A percentile compares a stretch with the other conserved stretches of the same genome.
These are phyloP conservation scores for Ophion obscuratus DNA, from an alignment of 2,888 invertebrate species.

Conservation along the genomic window DNA sequence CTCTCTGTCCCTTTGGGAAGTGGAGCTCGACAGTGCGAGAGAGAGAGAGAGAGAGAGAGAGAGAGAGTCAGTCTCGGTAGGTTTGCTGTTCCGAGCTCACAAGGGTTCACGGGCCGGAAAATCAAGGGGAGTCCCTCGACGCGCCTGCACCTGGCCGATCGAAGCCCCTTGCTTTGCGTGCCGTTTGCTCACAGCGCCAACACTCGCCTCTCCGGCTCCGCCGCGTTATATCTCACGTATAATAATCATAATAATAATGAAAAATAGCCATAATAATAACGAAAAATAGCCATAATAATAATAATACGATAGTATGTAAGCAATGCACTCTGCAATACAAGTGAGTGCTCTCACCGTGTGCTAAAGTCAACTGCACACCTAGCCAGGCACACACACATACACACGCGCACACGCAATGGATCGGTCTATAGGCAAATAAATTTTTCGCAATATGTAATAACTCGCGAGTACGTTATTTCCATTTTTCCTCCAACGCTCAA, in stretches of 20 bases:
- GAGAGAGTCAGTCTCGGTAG: slow-evolving; percentile 33
- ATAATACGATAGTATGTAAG: slow-evolving; percentile 50
- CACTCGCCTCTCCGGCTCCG: slow-evolving; percentile 51
- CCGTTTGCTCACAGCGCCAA: slow-evolving; percentile 52
- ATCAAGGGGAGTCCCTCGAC: slow-evolving; percentile 79
- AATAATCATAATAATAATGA: slow-evolving; percentile 30
- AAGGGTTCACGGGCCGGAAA: slow-evolving; percentile 77
- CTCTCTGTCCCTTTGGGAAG: slow-evolving; percentile 22
- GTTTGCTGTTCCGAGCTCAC: slow-evolving; percentile 53
- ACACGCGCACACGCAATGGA: not conserved
- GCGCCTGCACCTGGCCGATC: slow-evolving; percentile 77
- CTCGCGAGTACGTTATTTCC: slow-evolving; percentile 6
- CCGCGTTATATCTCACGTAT: slow-evolving; percentile 47
- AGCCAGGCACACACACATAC: not conserved
- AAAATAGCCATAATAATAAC: slow-evolving; percentile 8
- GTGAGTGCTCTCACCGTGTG: slow-evolving; percentile 32
- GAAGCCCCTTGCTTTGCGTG: slow-evolving; percentile 68
- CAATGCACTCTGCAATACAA: slow-evolving; percentile 25
- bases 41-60: slow-evolving; percentile 39
- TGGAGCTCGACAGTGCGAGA: slow-evolving; percentile 21
- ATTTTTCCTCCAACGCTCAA: slow-evolving; percentile 1
- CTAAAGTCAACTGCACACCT: slow-evolving; percentile 38
- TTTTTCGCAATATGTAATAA: slow-evolving; percentile 53
- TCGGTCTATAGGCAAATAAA: slow-evolving; percentile 5
- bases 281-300: slow-evolving; percentile 34